These are phyloP conservation scores for Cairina moschata DNA, from an alignment of 2,113 vertebrate species.

Conservation along the genomic window DNA sequence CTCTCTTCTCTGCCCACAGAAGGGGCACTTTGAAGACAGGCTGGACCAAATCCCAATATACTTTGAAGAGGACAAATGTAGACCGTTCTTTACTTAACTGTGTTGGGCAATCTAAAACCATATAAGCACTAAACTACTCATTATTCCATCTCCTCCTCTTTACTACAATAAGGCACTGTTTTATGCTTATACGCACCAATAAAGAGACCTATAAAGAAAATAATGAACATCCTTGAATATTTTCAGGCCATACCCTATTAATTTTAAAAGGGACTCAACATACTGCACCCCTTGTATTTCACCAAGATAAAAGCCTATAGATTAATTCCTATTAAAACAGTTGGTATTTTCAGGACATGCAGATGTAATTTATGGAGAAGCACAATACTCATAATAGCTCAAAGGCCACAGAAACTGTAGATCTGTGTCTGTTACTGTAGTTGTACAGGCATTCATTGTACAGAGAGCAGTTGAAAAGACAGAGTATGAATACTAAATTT, in stretches of 20 bases:
- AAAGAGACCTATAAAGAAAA: constrained; percentile 68
- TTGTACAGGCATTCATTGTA: constrained; percentile 76
- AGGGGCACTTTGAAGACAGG: constrained; percentile 29
- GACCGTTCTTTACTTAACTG: constrained; percentile 38
- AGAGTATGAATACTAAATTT: constrained; percentile 79
- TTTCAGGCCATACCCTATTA: constrained; percentile 36
- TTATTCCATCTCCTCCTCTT: constrained; percentile 23
- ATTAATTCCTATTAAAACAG: constrained; percentile 74
- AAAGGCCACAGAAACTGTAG: constrained; percentile 71
- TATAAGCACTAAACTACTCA: constrained; percentile 17
- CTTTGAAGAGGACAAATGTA: constrained; percentile 27
- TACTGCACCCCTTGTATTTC: constrained; percentile 53
- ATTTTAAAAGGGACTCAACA: constrained; percentile 45
- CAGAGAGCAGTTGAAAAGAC: constrained; percentile 72
- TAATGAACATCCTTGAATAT: constrained; percentile 58
- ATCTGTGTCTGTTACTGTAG: constrained; percentile 79
- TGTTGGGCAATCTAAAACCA: neutral
- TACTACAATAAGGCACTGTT: constrained; percentile 39
- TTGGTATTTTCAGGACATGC: constrained; percentile 69
- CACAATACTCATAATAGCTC: constrained; percentile 67
- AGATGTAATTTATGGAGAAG: constrained; percentile 66
- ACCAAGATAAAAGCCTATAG: constrained; percentile 44
- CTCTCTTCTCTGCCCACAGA: neutral
- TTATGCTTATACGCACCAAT: constrained; percentile 57
- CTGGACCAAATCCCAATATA: constrained; percentile 45